phyloP scores from a whole-genome alignment of 2,113 vertebrate genomes.

The Macquaria australasica region DNA sequence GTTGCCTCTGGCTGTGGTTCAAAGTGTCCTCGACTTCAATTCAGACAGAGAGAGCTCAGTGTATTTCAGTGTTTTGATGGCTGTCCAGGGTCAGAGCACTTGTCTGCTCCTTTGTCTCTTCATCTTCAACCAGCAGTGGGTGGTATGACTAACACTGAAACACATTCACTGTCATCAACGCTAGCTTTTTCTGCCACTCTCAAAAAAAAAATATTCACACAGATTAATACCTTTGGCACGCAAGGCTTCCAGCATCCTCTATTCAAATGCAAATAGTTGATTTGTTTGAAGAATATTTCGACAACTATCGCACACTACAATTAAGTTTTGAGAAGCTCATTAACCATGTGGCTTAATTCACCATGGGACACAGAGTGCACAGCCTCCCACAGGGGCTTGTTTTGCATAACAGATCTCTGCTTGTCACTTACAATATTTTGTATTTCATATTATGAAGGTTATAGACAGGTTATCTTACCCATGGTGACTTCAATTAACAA shows the following conservation, averaged over 20 bases:
- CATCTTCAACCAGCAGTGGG: constrained; percentile 55
- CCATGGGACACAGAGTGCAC: background rate
- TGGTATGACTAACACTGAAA: constrained; percentile 67
- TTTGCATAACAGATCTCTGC: constrained; percentile 43
- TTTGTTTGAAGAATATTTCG: constrained; percentile 38
- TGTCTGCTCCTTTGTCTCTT: constrained; percentile 63
- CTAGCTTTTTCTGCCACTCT: constrained; percentile 24
- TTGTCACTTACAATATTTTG: constrained; percentile 17
- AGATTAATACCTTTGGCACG: constrained; percentile 13
- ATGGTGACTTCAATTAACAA: background rate
- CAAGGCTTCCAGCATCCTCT: background rate
- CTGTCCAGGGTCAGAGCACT: constrained; percentile 64
- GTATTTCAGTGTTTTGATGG: constrained; percentile 59
- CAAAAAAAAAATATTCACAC: constrained; percentile 3
- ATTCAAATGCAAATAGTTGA: constrained; percentile 45
- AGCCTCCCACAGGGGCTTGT: constrained; percentile 2
- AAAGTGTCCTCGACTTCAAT: constrained; percentile 54
- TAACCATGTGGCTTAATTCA: constrained; percentile 11
- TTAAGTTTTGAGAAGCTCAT: constrained; percentile 30
- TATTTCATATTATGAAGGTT: constrained; percentile 12
- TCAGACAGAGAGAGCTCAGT: constrained; percentile 39
- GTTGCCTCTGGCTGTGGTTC: constrained; percentile 44
- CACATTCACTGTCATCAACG: constrained; percentile 38
- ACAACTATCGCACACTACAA: background rate
- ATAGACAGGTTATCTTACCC: background rate